Conservation (phyloP, 2,113 vertebrate species). For the Scortum barcoo region DNA sequence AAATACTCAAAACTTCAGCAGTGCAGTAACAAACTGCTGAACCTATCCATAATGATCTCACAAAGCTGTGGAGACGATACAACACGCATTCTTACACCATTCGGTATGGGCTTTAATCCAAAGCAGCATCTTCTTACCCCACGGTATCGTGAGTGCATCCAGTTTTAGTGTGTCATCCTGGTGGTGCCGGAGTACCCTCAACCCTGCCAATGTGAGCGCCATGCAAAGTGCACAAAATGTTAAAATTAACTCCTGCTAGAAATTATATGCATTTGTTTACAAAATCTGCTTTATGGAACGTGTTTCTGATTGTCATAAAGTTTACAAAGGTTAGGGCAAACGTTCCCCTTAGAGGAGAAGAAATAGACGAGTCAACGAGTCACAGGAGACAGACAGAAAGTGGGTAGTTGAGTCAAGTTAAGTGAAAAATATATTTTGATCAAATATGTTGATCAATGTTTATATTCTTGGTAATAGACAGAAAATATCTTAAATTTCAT, state of each 20-base stretch:
- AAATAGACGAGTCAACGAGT: background rate
- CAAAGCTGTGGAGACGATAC: constrained; percentile 13
- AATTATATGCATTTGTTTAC: constrained; percentile 53
- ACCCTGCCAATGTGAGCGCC: constrained; percentile 51
- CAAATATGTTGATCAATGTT: background rate
- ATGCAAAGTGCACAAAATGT: constrained; percentile 23
- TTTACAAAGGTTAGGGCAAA: constrained; percentile 37
- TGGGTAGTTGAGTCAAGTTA: too few species aligned
- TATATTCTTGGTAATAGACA: background rate
- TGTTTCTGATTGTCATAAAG: constrained; percentile 23
- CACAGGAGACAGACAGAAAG: background rate
- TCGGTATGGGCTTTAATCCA: constrained; percentile 24
- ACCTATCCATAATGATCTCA: constrained; percentile 1
- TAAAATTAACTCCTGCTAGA: background rate
- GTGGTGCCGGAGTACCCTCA: constrained; percentile 16
- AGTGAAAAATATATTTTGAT: too few species aligned
- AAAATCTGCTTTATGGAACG: constrained; percentile 37
- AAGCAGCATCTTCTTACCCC: constrained; percentile 33
- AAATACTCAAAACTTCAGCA: constrained; percentile 6
- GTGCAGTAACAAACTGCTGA: constrained; percentile 1
- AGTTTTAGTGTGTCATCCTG: constrained; percentile 17
- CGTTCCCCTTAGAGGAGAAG: constrained; percentile 26
- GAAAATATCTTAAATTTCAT: background rate
- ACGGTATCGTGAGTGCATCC: constrained; percentile 19
- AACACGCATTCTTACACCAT: constrained; percentile 8